phyloP scores from a whole-genome alignment of 2,113 vertebrate species.

The Sialia sialis region DNA sequence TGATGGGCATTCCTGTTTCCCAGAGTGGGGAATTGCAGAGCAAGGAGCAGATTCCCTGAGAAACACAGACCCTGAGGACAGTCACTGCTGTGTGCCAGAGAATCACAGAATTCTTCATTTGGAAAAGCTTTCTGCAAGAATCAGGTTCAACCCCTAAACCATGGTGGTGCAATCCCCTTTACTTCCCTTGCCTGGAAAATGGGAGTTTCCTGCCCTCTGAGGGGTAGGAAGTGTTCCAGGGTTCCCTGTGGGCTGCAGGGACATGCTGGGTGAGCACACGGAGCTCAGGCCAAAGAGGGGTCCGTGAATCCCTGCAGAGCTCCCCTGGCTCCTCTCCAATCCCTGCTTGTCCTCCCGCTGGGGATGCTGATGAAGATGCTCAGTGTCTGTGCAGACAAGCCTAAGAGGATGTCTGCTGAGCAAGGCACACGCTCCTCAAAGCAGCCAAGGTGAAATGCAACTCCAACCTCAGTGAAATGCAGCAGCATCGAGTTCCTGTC shows the following conservation, averaged over 20 bases:
- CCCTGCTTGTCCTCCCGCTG: background rate
- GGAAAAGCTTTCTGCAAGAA: background rate
- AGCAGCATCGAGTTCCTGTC: background rate
- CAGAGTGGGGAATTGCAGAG: background rate
- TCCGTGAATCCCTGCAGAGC: background rate
- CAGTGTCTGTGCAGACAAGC: background rate
- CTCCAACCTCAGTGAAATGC: background rate
- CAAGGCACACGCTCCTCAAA: background rate
- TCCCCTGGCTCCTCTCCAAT: background rate
- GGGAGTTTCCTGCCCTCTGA: background rate
- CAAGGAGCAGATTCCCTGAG: background rate
- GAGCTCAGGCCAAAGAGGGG: background rate
- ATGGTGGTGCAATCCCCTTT: background rate
- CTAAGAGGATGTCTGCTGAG: background rate
- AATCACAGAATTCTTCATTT: background rate
- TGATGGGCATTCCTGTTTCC: background rate
- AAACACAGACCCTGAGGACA: background rate
- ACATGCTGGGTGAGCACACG: background rate
- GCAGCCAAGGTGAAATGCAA: background rate
- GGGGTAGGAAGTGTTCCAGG: background rate
- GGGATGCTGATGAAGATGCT: background rate
- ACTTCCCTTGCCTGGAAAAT: background rate
- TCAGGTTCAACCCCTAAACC: rapidly evolving
- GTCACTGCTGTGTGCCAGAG: background rate
- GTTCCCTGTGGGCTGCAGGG: background rate